Evolutionary conservation across 2,797 vertebrate genomes (phyloP).

Genomic region (Oophaga sylvatica): DNA sequence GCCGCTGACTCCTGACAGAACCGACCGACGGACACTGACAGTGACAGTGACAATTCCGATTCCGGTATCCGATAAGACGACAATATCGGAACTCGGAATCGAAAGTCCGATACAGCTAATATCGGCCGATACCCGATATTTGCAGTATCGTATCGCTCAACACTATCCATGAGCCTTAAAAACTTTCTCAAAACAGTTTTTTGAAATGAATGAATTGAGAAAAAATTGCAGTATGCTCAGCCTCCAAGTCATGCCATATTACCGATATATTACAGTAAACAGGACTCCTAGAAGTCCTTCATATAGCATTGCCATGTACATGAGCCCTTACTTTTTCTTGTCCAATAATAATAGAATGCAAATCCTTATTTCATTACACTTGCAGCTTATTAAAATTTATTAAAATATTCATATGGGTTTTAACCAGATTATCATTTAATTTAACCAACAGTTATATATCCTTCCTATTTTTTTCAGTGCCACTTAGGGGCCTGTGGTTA

Average conservation of each 20-base stretch:
- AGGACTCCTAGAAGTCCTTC: background rate
- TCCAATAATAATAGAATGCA: background rate
- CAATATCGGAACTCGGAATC: no score
- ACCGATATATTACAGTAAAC: background rate
- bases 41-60: no score
- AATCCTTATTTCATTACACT: background rate
- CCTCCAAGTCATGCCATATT: background rate
- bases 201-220: no score
- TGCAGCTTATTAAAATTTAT: background rate
- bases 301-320: background rate
- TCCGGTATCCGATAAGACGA: no score
- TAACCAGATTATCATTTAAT: background rate
- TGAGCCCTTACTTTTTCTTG: background rate
- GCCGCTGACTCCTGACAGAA: no score
- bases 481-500: background rate
- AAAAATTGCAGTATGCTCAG: background rate
- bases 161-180: no score
- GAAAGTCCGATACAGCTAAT: no score
- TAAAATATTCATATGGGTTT: background rate
- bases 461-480: background rate
- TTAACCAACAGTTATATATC: background rate
- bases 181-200: no score
- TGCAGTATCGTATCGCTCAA: no score
- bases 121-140: no score
- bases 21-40: no score